A percentile compares a stretch with the other conserved stretches of the same genome.
Evolutionary conservation across 53 echinoderm and acorn worm genomes (phyloP).

Genomic region (Echinarachnius parma): DNA sequence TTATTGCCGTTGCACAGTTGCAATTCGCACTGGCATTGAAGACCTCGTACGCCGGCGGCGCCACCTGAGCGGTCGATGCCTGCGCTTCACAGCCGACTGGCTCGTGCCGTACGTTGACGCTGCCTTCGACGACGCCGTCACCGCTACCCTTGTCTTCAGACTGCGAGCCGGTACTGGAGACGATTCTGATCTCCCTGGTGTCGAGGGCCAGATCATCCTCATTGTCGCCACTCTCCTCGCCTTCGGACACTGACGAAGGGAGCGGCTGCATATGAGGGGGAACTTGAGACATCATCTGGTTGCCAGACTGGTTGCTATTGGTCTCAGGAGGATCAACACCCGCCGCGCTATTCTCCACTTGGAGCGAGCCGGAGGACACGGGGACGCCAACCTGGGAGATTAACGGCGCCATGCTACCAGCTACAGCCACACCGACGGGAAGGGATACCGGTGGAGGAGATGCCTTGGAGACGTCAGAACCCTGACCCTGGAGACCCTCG

Average conservation of each 20-base stretch:
- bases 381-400: constrained; percentile 1
- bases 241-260: constrained; percentile 29
- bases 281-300: constrained; percentile 39
- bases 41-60: constrained; percentile 39
- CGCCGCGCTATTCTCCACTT: constrained; percentile 31
- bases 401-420: constrained; percentile 12
- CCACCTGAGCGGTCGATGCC: constrained; percentile 8
- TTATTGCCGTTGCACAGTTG: constrained; percentile 9
- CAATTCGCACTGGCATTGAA: constrained; percentile 39
- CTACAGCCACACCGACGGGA: constrained; percentile 12
- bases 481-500: constrained; percentile 50
- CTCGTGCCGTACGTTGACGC: not conserved
- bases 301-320: constrained; percentile 75
- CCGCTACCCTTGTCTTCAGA: constrained; percentile 27
- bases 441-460: constrained; percentile 17
- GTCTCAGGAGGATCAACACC: constrained; percentile 39
- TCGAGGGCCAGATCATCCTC: constrained; percentile 75
- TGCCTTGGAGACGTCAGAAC: constrained; percentile 9
- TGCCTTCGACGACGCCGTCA: not conserved
- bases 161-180: constrained; percentile 4
- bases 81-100: constrained; percentile 41
- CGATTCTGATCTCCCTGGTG: constrained; percentile 72
- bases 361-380: constrained; percentile 18
- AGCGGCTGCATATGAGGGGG: constrained; percentile 45
- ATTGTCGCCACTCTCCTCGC: constrained; percentile 51